Conservation (phyloP, 2,113 vertebrate species). For the Suncus etruscus region DNA sequence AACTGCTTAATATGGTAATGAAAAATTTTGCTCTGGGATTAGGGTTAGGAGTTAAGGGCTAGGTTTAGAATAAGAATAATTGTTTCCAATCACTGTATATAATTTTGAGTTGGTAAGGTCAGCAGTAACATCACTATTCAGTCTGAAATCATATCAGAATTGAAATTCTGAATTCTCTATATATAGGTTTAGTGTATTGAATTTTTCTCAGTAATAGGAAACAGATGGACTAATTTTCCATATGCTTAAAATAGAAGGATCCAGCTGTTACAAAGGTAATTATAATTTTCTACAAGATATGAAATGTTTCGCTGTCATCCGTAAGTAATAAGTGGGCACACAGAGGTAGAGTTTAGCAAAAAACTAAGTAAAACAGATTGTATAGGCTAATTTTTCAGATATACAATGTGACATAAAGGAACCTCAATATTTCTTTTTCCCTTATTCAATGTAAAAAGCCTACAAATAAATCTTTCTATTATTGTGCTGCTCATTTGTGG, state of each 20-base stretch:
- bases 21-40: background rate
- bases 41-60: too few relatives aligned
- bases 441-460: constrained; percentile 26
- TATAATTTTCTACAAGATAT: constrained; percentile 66
- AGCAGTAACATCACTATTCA: background rate
- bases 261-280: constrained; percentile 76
- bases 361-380: background rate
- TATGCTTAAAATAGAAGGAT: constrained; percentile 73
- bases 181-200: constrained; percentile 32
- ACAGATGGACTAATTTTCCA: constrained; percentile 73
- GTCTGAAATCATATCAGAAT: background rate
- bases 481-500: background rate
- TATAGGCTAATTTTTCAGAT: constrained; percentile 14
- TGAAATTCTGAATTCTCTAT: background rate
- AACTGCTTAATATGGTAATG: constrained; percentile 17
- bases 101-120: background rate
- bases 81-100: background rate
- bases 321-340: constrained; percentile 30
- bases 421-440: background rate
- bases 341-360: constrained; percentile 59
- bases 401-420: background rate
- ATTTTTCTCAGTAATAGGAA: constrained; percentile 62
- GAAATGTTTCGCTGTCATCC: background rate
- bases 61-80: constrained; percentile 8
- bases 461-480: background rate